Conservation (phyloP, 2,113 vertebrate species). For the Lophura nycthemera region DNA sequence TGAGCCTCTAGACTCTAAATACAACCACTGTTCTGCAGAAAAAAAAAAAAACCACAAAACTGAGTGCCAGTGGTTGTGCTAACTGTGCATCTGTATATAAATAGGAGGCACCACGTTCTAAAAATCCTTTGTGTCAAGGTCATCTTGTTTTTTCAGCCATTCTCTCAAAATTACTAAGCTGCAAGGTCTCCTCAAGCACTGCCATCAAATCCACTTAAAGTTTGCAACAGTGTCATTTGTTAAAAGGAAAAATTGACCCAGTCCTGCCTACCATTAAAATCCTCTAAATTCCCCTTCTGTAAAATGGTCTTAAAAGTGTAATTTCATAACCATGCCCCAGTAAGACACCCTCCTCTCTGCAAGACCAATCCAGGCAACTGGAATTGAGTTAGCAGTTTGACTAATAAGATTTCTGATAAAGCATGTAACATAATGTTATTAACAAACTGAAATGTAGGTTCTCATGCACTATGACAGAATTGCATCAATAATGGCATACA, state of each 20-base stretch:
- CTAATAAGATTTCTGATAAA: slow-evolving; percentile 45
- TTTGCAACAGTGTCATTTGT: not conserved
- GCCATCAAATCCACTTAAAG: not conserved
- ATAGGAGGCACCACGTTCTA: not conserved
- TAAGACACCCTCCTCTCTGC: not conserved
- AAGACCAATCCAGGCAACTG: slow-evolving; percentile 26
- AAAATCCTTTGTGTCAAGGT: not conserved
- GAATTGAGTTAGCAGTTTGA: slow-evolving; percentile 40
- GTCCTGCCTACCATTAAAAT: not conserved
- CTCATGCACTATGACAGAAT: not conserved
- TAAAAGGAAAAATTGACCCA: not conserved
- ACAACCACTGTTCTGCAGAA: not conserved
- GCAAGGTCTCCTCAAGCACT: not conserved
- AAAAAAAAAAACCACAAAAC: not conserved
- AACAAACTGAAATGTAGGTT: slow-evolving; percentile 53
- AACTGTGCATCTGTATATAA: not conserved
- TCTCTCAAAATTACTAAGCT: not conserved
- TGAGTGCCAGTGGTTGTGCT: not conserved
- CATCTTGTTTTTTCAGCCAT: not conserved
- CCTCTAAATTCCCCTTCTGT: not conserved
- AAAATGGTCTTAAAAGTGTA: not conserved
- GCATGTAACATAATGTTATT: slow-evolving; percentile 41
- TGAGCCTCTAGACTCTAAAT: not conserved
- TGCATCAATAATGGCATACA: not conserved
- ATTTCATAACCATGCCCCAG: not conserved